phyloP scores from a whole-genome alignment of 2,888 invertebrate species.

The Acheta domesticus region DNA sequence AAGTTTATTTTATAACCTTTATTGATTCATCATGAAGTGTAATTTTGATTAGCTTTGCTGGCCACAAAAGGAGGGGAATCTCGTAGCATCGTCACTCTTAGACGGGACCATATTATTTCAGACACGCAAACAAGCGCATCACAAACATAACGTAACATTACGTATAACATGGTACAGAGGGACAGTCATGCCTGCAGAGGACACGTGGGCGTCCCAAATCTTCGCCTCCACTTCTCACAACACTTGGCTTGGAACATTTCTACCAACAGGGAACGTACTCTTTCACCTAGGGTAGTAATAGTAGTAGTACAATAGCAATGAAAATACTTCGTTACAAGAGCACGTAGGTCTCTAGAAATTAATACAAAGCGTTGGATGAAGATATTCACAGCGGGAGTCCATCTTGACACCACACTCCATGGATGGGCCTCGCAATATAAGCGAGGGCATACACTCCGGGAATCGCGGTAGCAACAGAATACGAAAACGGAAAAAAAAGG shows the following conservation, averaged over 20 bases:
- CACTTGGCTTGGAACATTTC: neutral
- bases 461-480: neutral
- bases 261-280: neutral
- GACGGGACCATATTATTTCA: neutral
- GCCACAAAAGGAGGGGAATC: neutral
- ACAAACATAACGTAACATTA: neutral
- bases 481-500: neutral
- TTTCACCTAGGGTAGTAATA: conserved; percentile 18
- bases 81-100: neutral
- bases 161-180: conserved; percentile 10
- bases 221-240: neutral
- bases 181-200: neutral
- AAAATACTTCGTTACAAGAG: neutral
- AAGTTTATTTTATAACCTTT: conserved; percentile 7
- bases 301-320: conserved; percentile 1
- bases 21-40: conserved; percentile 6
- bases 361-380: neutral
- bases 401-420: neutral
- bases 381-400: neutral
- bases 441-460: neutral
- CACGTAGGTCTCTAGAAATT: neutral
- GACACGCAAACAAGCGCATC: too few species aligned
- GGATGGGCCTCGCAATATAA: neutral
- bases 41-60: neutral
- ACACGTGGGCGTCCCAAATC: neutral